Conservation (phyloP, 2,113 vertebrate species). For the Ophiodon elongatus region DNA sequence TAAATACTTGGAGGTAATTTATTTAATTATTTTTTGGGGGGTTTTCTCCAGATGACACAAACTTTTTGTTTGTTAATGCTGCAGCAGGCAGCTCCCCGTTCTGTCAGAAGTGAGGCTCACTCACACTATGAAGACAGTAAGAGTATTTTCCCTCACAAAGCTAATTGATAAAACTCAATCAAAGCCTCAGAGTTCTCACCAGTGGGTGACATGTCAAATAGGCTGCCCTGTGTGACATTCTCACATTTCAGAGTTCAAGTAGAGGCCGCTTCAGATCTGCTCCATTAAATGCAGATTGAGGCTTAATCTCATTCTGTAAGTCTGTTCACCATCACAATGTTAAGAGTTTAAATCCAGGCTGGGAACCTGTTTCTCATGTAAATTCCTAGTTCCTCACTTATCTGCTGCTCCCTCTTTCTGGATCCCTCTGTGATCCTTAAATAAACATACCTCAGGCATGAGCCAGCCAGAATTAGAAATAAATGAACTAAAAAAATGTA, state of each 20-base stretch:
- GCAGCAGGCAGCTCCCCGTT: constrained; percentile 10
- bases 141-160: constrained; percentile 71
- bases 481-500: not conserved
- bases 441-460: constrained; percentile 67
- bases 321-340: constrained; percentile 85
- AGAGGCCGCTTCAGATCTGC: constrained; percentile 81
- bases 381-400: constrained; percentile 70
- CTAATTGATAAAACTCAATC: constrained; percentile 83
- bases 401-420: constrained; percentile 62
- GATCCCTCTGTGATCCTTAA: constrained; percentile 72
- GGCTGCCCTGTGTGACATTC: constrained; percentile 81
- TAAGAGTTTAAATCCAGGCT: constrained; percentile 83
- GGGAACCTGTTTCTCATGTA: constrained; percentile 82
- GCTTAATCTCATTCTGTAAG: constrained; percentile 83
- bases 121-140: constrained; percentile 37
- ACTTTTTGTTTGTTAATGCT: not conserved
- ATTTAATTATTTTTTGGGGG: not conserved
- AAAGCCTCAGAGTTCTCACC: constrained; percentile 79
- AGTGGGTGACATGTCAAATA: constrained; percentile 83
- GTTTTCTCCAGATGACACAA: constrained; percentile 24
- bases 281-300: constrained; percentile 83
- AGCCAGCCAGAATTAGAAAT: constrained; percentile 27
- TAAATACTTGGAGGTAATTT: not conserved
- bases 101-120: constrained; percentile 32
- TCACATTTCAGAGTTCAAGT: constrained; percentile 86